These are phyloP conservation scores for Hypena proboscidalis DNA, from an alignment of 2,888 invertebrate species.

Conservation along the genomic window DNA sequence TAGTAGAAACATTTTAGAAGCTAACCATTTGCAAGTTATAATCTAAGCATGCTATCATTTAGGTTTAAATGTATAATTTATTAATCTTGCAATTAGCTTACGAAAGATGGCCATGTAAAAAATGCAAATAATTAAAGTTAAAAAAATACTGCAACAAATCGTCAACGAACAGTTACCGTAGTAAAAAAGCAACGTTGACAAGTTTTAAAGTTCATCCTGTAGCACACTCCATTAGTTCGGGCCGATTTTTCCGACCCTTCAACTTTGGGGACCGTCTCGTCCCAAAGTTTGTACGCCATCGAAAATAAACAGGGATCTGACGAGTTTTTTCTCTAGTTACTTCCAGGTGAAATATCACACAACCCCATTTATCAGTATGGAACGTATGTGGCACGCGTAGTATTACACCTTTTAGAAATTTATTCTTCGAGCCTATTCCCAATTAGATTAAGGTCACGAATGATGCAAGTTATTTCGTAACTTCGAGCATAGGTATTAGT, in stretches of 20 bases:
- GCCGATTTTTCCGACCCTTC: too few relatives aligned
- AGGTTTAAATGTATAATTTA: not conserved
- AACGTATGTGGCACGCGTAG: too few relatives aligned
- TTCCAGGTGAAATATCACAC: slow-evolving; percentile 56
- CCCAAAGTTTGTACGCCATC: slow-evolving; percentile 47
- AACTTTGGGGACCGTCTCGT: slow-evolving; percentile 48
- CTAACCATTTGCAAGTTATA: too few relatives aligned
- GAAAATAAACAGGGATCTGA: slow-evolving; percentile 68
- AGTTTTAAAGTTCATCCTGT: slow-evolving; percentile 72
- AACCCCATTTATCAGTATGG: slow-evolving; percentile 11
- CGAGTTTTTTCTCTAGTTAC: slow-evolving; percentile 58
- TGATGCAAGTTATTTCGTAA: too few relatives aligned
- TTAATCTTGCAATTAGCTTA: too few relatives aligned
- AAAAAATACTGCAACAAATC: slow-evolving; percentile 5
- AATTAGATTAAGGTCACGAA: too few relatives aligned
- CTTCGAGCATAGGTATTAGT: too few relatives aligned
- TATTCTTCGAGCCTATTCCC: too few relatives aligned
- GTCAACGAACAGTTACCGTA: slow-evolving; percentile 24
- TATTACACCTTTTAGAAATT: too few relatives aligned
- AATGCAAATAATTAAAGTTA: not conserved
- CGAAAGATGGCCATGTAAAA: too few relatives aligned
- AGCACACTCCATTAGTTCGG: slow-evolving; percentile 74
- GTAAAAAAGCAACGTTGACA: slow-evolving; percentile 46
- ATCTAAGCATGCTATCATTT: too few relatives aligned
- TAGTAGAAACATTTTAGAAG: too few relatives aligned